Conservation (phyloP, 2,797 vertebrate species). For the Dryobates pubescens region DNA sequence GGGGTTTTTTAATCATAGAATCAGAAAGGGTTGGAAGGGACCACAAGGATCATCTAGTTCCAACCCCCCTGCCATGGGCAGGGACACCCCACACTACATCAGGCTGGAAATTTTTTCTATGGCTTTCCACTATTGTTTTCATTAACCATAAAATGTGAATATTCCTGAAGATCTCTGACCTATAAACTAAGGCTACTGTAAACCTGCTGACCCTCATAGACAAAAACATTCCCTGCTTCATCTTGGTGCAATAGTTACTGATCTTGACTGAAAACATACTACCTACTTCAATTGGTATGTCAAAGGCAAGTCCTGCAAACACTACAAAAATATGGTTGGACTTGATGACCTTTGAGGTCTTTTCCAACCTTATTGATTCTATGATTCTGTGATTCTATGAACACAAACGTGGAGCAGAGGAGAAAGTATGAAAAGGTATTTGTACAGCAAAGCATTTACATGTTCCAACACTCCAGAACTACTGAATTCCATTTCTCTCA, state of each 20-base stretch:
- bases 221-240: background rate
- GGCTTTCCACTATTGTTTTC: background rate
- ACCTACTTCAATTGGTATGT: background rate
- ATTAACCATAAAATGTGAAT: background rate
- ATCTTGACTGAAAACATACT: background rate
- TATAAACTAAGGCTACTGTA: background rate
- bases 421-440: background rate
- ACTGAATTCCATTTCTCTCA: background rate
- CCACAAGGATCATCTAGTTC: no score
- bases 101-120: background rate
- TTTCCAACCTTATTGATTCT: no score
- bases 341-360: no score
- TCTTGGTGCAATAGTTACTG: fast-evolving
- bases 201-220: background rate
- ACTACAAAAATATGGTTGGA: background rate
- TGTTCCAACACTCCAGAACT: background rate
- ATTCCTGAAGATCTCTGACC: background rate
- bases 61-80: no score
- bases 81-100: no score
- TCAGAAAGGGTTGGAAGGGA: no score
- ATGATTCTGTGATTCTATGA: background rate
- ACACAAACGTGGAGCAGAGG: no score
- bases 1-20: no score
- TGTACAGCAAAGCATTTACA: background rate
- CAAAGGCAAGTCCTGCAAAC: background rate